Conservation (phyloP, 2,797 vertebrate species). For the Gymnopithys bicolor region DNA sequence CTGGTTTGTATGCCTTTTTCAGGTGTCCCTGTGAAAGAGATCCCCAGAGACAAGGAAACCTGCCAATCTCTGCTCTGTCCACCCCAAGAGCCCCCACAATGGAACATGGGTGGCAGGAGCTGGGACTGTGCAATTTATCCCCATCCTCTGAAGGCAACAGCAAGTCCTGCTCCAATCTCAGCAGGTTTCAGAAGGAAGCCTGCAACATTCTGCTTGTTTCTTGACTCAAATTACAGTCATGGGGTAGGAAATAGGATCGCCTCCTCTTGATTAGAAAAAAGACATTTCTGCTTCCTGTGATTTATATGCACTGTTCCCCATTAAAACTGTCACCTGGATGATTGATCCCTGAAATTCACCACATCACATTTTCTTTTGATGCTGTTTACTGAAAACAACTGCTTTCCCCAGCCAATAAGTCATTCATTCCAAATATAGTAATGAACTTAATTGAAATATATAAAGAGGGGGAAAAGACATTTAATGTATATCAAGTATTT, state of each 20-base stretch:
- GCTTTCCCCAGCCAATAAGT: not conserved
- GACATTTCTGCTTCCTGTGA: slow-evolving; percentile 11
- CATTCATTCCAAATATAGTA: not conserved
- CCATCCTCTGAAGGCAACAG: not conserved
- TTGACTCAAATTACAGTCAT: not conserved
- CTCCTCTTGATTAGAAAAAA: slow-evolving; percentile 14
- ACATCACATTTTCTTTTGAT: slow-evolving; percentile 28
- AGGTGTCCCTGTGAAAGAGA: not conserved
- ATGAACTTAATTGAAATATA: not conserved
- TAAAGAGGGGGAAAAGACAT: not conserved
- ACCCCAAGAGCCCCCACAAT: not conserved
- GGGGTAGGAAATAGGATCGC: not conserved
- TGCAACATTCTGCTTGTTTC: not conserved
- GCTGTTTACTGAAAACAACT: slow-evolving; percentile 36
- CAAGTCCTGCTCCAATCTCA: not conserved
- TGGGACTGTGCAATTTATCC: not conserved
- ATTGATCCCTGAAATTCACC: not conserved
- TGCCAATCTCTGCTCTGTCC: not conserved
- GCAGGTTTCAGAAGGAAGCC: not conserved
- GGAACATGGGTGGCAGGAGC: not conserved
- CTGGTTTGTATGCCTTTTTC: not conserved
- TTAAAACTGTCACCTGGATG: slow-evolving; percentile 32
- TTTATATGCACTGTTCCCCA: not conserved
- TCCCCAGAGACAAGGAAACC: not conserved
- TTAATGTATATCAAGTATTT: not conserved